phyloP scores from a whole-genome alignment of 2,888 invertebrate species.

The Prosopocoilus inquinatus region DNA sequence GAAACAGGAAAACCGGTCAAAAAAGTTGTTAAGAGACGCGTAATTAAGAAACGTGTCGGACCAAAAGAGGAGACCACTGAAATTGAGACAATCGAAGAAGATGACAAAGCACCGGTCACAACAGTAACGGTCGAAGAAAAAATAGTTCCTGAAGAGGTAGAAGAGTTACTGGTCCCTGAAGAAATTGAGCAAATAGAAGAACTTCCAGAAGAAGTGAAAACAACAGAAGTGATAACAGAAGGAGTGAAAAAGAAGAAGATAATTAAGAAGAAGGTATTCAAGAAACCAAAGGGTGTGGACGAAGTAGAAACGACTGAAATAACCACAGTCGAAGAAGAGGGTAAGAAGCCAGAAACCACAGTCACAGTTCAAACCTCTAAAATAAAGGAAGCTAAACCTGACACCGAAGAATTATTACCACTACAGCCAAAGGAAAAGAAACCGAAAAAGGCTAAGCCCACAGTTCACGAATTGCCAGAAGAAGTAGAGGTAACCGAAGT shows the following conservation, averaged over 20 bases:
- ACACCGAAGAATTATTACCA: slow-evolving; percentile 29
- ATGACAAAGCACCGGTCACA: slow-evolving; percentile 49
- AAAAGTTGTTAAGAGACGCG: slow-evolving; percentile 38
- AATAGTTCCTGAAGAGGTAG: slow-evolving; percentile 37
- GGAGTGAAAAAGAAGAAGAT: slow-evolving; percentile 30
- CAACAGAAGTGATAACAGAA: slow-evolving; percentile 27
- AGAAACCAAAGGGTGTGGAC: slow-evolving; percentile 33
- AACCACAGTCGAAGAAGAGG: slow-evolving; percentile 45
- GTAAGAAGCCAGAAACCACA: slow-evolving; percentile 45
- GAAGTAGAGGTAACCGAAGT: slow-evolving; percentile 34
- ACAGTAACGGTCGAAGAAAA: slow-evolving; percentile 47
- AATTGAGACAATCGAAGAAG: slow-evolving; percentile 50
- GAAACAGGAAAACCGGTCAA: slow-evolving; percentile 36
- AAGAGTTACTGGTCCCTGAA: slow-evolving; percentile 18
- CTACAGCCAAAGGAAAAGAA: slow-evolving; percentile 32
- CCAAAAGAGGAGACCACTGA: slow-evolving; percentile 47
- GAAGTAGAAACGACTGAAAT: slow-evolving; percentile 31
- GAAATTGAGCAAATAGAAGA: slow-evolving; percentile 36
- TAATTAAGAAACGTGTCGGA: slow-evolving; percentile 40
- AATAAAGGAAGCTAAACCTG: slow-evolving; percentile 20
- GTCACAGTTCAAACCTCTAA: slow-evolving; percentile 33
- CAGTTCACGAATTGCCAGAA: slow-evolving; percentile 39
- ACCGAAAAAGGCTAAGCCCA: slow-evolving; percentile 34
- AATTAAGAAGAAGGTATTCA: slow-evolving; percentile 33
- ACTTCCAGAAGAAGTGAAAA: slow-evolving; percentile 39